phyloP scores from a whole-genome alignment of 2,888 invertebrate genomes.

The Phanerotoma sp. region DNA sequence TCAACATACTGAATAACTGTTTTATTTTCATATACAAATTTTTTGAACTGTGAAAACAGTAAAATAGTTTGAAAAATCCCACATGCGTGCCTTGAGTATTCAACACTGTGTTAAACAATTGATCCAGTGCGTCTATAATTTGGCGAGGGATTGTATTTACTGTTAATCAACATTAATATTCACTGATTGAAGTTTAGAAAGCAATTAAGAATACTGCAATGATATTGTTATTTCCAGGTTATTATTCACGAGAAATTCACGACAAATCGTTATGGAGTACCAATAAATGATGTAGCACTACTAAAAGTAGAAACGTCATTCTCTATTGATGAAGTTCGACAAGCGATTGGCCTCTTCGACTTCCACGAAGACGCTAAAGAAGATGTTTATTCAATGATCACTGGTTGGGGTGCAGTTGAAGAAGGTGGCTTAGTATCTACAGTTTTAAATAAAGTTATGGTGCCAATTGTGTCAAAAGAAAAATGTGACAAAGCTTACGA shows the following conservation, averaged over 20 bases:
- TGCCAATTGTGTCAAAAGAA: slow-evolving; percentile 61
- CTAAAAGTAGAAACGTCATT: slow-evolving; percentile 59
- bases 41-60: too few species aligned
- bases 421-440: slow-evolving; percentile 36
- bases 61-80: too few species aligned
- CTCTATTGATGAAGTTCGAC: slow-evolving; percentile 56
- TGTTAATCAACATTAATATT: too few species aligned
- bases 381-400: slow-evolving; percentile 35
- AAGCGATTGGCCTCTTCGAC: slow-evolving; percentile 58
- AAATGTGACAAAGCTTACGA: slow-evolving; percentile 60
- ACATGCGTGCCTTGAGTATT: too few species aligned
- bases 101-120: too few species aligned
- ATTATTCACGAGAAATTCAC: slow-evolving; percentile 61
- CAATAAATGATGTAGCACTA: slow-evolving; percentile 60
- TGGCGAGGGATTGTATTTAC: too few species aligned
- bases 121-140: too few species aligned
- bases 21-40: too few species aligned
- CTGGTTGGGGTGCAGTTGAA: slow-evolving; percentile 41
- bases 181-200: too few species aligned
- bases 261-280: slow-evolving; percentile 46
- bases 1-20: too few species aligned
- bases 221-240: slow-evolving; percentile 41
- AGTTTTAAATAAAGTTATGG: slow-evolving; percentile 59
- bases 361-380: slow-evolving; percentile 38
- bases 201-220: too few species aligned